Conservation (phyloP, 2,888 invertebrate species). For the Rhamphomyia laevipes region DNA sequence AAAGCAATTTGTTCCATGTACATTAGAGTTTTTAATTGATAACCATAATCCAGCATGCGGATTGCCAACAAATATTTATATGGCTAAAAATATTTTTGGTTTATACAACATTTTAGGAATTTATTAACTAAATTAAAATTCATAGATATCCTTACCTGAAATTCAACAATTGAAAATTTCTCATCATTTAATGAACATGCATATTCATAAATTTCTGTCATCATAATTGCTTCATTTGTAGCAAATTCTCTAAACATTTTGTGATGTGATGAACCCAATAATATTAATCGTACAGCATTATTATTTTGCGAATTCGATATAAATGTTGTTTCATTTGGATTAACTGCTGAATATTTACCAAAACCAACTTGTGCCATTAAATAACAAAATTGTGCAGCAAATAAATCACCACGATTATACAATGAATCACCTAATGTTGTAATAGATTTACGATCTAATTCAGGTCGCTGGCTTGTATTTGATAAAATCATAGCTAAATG, state of each 20-base stretch:
- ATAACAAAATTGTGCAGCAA: conserved; percentile 94
- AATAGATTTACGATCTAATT: conserved; percentile 63
- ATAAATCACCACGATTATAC: conserved; percentile 61
- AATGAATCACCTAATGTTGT: conserved; percentile 64
- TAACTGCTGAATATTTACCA: conserved; percentile 26
- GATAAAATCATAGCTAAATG: conserved; percentile 93
- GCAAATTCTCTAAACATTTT: conserved; percentile 55
- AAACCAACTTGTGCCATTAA: conserved; percentile 52
- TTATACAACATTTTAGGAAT: no score
- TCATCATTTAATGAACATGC: conserved; percentile 70
- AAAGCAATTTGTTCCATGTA: conserved; percentile 72
- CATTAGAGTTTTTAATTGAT: conserved; percentile 64
- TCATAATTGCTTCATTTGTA: conserved; percentile 74
- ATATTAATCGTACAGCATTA: conserved; percentile 46
- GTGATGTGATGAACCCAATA: conserved; percentile 65
- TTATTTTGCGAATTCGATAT: conserved; percentile 20
- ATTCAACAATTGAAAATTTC: conserved; percentile 57
- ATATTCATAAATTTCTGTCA: conserved; percentile 93
- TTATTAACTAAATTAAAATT: conserved; percentile 39
- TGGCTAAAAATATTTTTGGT: conserved; percentile 41
- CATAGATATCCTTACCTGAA: conserved; percentile 49
- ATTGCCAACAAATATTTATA: conserved; percentile 76
- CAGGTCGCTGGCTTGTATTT: conserved; percentile 63
- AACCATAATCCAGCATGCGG: conserved; percentile 66
- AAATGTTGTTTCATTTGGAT: conserved; percentile 14